Conservation (phyloP, 2,888 invertebrate genomes). For the Chrysolina americana region DNA sequence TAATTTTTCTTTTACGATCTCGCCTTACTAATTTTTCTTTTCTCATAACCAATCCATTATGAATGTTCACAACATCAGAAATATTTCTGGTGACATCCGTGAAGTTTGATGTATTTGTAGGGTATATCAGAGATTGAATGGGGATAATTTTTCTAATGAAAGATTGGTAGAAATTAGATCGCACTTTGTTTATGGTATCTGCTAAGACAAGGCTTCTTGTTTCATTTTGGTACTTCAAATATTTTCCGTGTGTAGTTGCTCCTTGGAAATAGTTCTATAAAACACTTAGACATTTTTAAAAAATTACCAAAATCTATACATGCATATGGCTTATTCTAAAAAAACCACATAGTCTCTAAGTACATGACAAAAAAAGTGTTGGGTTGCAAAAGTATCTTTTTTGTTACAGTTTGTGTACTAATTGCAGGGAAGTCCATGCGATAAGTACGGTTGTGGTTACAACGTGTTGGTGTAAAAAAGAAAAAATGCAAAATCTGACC, state of each 20-base stretch:
- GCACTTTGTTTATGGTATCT: conserved; percentile 39
- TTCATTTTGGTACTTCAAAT: conserved; percentile 38
- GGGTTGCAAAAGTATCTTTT: no score
- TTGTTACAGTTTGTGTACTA: no score
- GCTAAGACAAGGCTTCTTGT: conserved; percentile 33
- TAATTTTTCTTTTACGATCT: conserved; percentile 33
- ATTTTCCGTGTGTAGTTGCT: not conserved
- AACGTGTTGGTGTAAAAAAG: no score
- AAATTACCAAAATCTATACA: no score
- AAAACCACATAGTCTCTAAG: no score
- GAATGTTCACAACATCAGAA: conserved; percentile 33
- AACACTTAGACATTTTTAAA: not conserved
- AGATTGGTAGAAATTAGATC: conserved; percentile 41
- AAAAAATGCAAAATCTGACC: no score
- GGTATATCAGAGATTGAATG: not conserved
- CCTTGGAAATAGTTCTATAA: conserved; percentile 24
- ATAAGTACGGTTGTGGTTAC: no score
- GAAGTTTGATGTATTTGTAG: not conserved
- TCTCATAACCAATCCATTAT: conserved; percentile 44
- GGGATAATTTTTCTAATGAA: conserved; percentile 38
- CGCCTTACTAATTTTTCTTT: conserved; percentile 42
- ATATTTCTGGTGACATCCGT: conserved; percentile 25
- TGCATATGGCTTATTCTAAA: no score
- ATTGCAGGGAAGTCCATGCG: no score
- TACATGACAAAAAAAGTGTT: no score